Evolutionary conservation across 1,140 invertebrate genomes (phyloP).

Genomic region (Pararge aegeria): DNA sequence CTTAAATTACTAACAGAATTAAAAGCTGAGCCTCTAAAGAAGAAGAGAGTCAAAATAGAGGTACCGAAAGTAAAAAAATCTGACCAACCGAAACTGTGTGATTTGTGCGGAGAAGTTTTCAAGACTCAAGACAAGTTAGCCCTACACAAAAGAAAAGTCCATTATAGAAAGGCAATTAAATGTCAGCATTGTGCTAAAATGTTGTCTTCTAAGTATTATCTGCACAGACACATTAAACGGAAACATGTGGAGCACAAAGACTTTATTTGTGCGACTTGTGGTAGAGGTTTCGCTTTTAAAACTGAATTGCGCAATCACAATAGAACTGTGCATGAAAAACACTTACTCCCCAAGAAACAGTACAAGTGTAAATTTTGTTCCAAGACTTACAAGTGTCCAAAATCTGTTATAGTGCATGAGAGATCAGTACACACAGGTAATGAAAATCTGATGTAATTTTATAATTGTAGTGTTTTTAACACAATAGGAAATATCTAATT

Average conservation of each 20-base stretch:
- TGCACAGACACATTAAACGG: conserved; percentile 65
- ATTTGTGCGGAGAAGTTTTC: conserved; percentile 61
- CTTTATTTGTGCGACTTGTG: conserved; percentile 66
- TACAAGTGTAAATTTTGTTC: conserved; percentile 67
- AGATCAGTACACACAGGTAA: conserved; percentile 77
- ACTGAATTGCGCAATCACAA: conserved; percentile 60
- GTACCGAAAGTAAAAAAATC: conserved; percentile 34
- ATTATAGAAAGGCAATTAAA: conserved; percentile 46
- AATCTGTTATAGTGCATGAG: conserved; percentile 71
- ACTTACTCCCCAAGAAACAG: conserved; percentile 46
- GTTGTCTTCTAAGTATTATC: conserved; percentile 61
- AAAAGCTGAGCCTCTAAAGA: conserved; percentile 20
- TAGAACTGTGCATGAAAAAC: conserved; percentile 65
- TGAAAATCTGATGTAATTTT: conserved; percentile 1
- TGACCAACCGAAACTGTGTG: conserved; percentile 51
- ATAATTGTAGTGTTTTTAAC: too few relatives aligned
- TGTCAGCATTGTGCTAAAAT: conserved; percentile 58
- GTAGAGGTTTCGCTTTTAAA: conserved; percentile 63
- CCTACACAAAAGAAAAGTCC: conserved; percentile 48
- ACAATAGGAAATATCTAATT: too few relatives aligned
- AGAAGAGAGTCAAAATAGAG: conserved; percentile 38
- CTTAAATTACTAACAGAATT: conserved; percentile 13
- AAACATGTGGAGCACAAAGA: conserved; percentile 56
- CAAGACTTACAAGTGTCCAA: conserved; percentile 66
- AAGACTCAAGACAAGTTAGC: conserved; percentile 48